A percentile compares a stretch with the other conserved stretches of the same genome.
phyloP scores from a whole-genome alignment of 2,888 invertebrate genomes.

The Lasioglossum vierecki region DNA sequence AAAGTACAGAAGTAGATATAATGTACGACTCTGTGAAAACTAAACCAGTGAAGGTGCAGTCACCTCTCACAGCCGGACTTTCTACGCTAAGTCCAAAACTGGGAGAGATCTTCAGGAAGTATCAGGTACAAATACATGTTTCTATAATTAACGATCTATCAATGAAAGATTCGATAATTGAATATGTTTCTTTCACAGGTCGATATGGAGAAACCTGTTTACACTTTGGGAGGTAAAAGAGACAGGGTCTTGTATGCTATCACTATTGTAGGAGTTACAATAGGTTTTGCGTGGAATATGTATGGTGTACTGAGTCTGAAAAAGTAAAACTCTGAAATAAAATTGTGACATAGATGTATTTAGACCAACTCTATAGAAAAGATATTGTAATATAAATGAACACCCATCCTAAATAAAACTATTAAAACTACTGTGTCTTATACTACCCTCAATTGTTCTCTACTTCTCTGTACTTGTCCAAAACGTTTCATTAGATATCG shows the following conservation, averaged over 20 bases:
- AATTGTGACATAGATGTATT: constrained; percentile 6
- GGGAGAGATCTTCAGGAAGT: constrained; percentile 21
- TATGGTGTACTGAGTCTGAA: accelerated
- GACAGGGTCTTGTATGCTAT: constrained; percentile 79
- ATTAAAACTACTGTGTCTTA: not conserved
- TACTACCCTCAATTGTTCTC: not conserved
- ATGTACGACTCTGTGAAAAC: constrained; percentile 69
- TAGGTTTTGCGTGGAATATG: accelerated
- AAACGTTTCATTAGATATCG: not conserved
- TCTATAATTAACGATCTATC: not conserved
- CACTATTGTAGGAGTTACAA: constrained; percentile 72
- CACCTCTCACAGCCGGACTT: not conserved
- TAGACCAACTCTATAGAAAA: constrained; percentile 18
- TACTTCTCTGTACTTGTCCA: not conserved
- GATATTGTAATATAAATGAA: not conserved
- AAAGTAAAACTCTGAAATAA: not conserved
- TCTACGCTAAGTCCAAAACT: constrained; percentile 42
- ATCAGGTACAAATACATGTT: constrained; percentile 45
- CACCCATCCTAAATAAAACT: constrained; percentile 16
- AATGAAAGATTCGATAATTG: not conserved
- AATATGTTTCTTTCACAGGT: constrained; percentile 71
- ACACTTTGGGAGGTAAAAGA: constrained; percentile 60
- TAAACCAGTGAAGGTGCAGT: constrained; percentile 33
- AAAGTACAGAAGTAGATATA: constrained; percentile 68
- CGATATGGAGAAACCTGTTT: constrained; percentile 62